These are phyloP conservation scores for Loripinus fragilis DNA, from an alignment of 2,888 invertebrate genomes.

Conservation along the genomic window DNA sequence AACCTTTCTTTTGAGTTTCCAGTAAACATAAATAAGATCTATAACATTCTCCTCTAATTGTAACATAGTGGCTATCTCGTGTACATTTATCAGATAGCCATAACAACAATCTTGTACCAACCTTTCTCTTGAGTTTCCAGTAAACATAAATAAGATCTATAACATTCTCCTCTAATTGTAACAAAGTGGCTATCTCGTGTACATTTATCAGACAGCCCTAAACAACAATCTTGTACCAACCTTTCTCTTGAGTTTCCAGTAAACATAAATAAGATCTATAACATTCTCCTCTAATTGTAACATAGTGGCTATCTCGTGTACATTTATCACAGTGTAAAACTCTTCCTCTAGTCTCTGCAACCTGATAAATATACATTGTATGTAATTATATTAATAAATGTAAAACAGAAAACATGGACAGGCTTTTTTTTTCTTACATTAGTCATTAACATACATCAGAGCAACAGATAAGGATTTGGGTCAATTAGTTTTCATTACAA, in stretches of 20 bases:
- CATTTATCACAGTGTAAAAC: slow-evolving; percentile 95
- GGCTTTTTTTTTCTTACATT: too few species aligned
- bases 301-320: slow-evolving; percentile 86
- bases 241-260: slow-evolving; percentile 97
- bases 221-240: too few species aligned
- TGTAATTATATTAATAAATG: too few species aligned
- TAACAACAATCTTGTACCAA: too few species aligned
- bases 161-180: slow-evolving; percentile 92
- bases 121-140: slow-evolving; percentile 96
- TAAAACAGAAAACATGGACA: too few species aligned
- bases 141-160: slow-evolving; percentile 96
- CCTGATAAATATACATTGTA: slow-evolving; percentile 83
- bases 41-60: slow-evolving; percentile 93
- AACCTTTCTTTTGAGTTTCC: slow-evolving; percentile 94
- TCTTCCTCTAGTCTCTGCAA: slow-evolving; percentile 96
- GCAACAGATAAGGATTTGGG: too few species aligned
- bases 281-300: slow-evolving; percentile 92
- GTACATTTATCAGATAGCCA: slow-evolving; percentile 91
- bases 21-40: slow-evolving; percentile 95
- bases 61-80: slow-evolving; percentile 86
- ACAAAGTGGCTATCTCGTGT: slow-evolving; percentile 85
- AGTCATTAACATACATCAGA: too few species aligned
- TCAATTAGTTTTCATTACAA: too few species aligned
- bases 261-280: slow-evolving; percentile 94
- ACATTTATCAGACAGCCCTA: slow-evolving; percentile 94